phyloP scores from a whole-genome alignment of 2,113 vertebrate genomes.

The Daubentonia madagascariensis region DNA sequence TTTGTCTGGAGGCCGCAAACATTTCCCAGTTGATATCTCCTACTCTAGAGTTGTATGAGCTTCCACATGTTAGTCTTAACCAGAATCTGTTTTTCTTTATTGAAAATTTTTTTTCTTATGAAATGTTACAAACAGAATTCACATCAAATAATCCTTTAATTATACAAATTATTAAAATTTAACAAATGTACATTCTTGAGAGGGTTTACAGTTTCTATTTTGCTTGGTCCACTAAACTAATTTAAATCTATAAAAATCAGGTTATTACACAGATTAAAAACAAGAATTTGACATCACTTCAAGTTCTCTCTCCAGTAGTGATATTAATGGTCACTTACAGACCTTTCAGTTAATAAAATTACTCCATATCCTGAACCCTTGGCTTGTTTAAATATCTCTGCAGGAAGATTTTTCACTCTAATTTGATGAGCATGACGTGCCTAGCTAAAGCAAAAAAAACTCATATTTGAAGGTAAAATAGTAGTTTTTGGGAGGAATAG shows the following conservation, averaged over 20 bases:
- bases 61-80: conserved; percentile 18
- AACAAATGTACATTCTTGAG: background rate
- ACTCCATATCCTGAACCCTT: background rate
- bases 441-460: background rate
- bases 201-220: background rate
- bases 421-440: background rate
- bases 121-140: conserved; percentile 16
- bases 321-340: background rate
- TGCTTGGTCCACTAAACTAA: background rate
- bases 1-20: background rate
- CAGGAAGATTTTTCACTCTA: background rate
- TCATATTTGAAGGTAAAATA: conserved; percentile 3
- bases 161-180: background rate
- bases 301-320: background rate
- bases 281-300: background rate
- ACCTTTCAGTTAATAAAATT: background rate
- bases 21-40: conserved; percentile 24
- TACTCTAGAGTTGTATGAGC: background rate
- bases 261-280: background rate
- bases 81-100: conserved; percentile 46
- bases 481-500: background rate
- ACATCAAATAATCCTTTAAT: background rate
- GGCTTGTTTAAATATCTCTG: background rate
- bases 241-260: conserved; percentile 19
- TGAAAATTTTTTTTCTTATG: background rate